phyloP scores from a whole-genome alignment of 2,797 vertebrate genomes.

The Paguma larvata region DNA sequence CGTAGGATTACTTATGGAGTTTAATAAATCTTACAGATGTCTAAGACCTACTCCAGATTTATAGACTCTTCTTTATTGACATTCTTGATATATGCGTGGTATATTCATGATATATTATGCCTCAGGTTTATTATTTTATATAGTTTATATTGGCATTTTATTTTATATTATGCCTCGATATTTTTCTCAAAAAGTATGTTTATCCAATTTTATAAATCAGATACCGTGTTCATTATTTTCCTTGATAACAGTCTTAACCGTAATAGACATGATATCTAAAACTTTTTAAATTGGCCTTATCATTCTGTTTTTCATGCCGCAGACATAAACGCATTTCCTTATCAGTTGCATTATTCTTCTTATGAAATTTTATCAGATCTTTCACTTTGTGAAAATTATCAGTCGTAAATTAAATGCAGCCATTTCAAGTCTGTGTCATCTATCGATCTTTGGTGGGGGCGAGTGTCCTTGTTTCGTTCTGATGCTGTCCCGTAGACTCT shows the following conservation, averaged over 20 bases:
- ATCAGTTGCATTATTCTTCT: conserved; percentile 26
- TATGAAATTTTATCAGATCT: conserved; percentile 42
- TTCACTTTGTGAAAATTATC: conserved; percentile 49
- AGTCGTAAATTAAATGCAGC: conserved; percentile 40
- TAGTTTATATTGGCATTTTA: not conserved
- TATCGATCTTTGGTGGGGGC: not conserved
- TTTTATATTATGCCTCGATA: not conserved
- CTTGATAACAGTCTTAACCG: conserved; percentile 39
- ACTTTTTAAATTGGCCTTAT: conserved; percentile 20
- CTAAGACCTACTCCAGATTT: not conserved
- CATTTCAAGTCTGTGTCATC: conserved; percentile 30
- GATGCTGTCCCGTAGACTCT: not conserved
- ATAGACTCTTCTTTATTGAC: not conserved
- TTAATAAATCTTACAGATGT: conserved; percentile 22
- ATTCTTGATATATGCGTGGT: not conserved
- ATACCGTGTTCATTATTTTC: conserved; percentile 23
- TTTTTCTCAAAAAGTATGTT: conserved; percentile 28
- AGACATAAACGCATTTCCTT: conserved; percentile 43
- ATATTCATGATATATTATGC: not conserved
- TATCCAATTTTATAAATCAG: conserved; percentile 49
- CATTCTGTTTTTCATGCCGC: conserved; percentile 28
- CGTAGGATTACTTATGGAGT: not conserved
- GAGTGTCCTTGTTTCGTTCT: conserved; percentile 23
- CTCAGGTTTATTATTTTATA: not conserved
- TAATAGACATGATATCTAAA: conserved; percentile 35